These are phyloP conservation scores for Natrix natrix DNA, from an alignment of 2,797 vertebrate species.

Conservation along the genomic window DNA sequence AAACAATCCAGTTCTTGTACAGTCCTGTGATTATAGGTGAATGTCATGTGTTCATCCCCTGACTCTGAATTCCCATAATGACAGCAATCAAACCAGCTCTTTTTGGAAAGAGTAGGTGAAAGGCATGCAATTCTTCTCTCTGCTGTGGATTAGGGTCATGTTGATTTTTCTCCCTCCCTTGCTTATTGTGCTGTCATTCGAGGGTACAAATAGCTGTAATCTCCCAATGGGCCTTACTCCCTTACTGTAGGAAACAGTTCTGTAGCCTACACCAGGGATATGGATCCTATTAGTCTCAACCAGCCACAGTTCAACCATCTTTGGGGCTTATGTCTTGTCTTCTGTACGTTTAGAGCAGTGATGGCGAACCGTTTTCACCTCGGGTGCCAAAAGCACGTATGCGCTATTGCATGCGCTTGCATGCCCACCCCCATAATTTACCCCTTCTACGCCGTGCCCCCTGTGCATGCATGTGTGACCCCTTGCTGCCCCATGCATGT, in stretches of 20 bases:
- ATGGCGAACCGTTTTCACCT: too few species aligned
- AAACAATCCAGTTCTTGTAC: not conserved
- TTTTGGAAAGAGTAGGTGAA: not conserved
- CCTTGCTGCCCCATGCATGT: too few species aligned
- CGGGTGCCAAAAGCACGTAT: too few species aligned
- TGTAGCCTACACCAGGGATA: not conserved
- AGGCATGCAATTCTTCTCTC: too few species aligned
- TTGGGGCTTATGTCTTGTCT: not conserved
- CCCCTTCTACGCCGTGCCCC: too few species aligned
- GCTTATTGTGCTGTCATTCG: not conserved
- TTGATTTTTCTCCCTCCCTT: not conserved
- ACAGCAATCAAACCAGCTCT: not conserved
- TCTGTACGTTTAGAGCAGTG: not conserved
- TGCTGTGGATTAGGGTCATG: not conserved
- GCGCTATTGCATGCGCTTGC: too few species aligned
- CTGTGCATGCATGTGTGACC: too few species aligned
- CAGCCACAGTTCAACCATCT: not conserved
- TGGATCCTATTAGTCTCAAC: not conserved
- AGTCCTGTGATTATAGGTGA: not conserved
- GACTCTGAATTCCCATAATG: not conserved
- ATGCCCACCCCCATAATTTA: too few species aligned
- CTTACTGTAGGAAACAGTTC: not conserved
- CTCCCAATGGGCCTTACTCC: not conserved
- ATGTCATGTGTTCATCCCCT: not conserved
- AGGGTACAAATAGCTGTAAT: not conserved